Evolutionary conservation across 2,888 invertebrate species (phyloP).

Genomic region (Xestobium rufovillosum): DNA sequence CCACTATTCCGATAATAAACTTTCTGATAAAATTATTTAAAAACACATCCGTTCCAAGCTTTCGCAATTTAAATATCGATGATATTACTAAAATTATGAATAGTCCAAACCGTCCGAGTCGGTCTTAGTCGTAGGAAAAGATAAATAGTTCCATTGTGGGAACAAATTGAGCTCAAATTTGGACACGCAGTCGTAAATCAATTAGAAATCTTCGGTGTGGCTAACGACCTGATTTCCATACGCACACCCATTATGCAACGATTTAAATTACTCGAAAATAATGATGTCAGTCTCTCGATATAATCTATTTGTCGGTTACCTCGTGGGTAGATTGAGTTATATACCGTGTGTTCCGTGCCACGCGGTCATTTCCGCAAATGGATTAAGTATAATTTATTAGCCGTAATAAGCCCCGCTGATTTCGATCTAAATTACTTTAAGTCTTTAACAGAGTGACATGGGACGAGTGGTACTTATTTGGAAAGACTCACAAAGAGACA

Average conservation of each 20-base stretch:
- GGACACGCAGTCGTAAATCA: slow-evolving; percentile 32
- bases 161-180: too few species aligned
- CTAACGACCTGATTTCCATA: slow-evolving; percentile 37
- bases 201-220: slow-evolving; percentile 28
- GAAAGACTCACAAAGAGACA: neutral
- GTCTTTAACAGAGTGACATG: too few species aligned
- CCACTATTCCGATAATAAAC: too few species aligned
- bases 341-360: slow-evolving; percentile 34
- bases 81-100: too few species aligned
- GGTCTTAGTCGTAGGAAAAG: too few species aligned
- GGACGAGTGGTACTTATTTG: slow-evolving; percentile 3
- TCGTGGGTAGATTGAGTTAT: slow-evolving; percentile 36
- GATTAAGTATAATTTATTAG: slow-evolving; percentile 36
- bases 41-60: too few species aligned
- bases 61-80: too few species aligned
- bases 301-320: slow-evolving; percentile 34
- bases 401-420: slow-evolving; percentile 33
- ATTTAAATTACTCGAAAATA: slow-evolving; percentile 38
- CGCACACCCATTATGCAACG: slow-evolving; percentile 35
- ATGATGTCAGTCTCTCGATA: slow-evolving; percentile 32
- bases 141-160: too few species aligned
- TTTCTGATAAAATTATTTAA: too few species aligned
- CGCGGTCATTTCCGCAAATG: slow-evolving; percentile 34
- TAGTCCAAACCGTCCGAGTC: too few species aligned
- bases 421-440: slow-evolving; percentile 35